These are phyloP conservation scores for Eupithecia pulchellata DNA, from an alignment of 2,888 invertebrate genomes.

Conservation along the genomic window DNA sequence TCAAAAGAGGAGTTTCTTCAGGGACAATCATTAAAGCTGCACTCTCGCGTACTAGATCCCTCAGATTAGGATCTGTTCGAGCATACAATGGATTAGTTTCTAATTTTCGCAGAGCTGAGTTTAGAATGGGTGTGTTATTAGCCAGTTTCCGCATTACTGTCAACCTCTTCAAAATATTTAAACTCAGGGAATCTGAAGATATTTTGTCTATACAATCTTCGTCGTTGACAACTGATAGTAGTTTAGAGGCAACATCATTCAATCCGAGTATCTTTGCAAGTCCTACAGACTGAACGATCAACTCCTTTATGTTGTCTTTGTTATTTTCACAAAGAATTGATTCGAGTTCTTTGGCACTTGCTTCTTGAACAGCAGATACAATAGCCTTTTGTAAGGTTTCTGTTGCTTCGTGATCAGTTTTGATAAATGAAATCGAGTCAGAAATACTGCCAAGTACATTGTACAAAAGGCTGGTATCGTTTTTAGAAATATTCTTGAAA, in stretches of 20 bases:
- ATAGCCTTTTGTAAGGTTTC: constrained; percentile 89
- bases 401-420: constrained; percentile 87
- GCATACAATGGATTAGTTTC: constrained; percentile 88
- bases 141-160: constrained; percentile 90
- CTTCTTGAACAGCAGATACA: constrained; percentile 87
- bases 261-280: constrained; percentile 89
- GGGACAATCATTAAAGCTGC: constrained; percentile 89
- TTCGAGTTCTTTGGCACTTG: constrained; percentile 85
- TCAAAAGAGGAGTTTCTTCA: constrained; percentile 85
- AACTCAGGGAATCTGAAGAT: constrained; percentile 84
- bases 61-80: constrained; percentile 88
- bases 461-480: constrained; percentile 86
- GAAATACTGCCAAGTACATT: constrained; percentile 87
- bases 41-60: constrained; percentile 90
- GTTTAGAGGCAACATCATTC: constrained; percentile 86
- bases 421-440: constrained; percentile 85
- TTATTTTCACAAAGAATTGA: constrained; percentile 81
- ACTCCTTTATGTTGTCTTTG: constrained; percentile 72
- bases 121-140: constrained; percentile 87
- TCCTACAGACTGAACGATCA: constrained; percentile 87
- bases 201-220: constrained; percentile 84
- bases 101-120: constrained; percentile 86
- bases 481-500: constrained; percentile 87
- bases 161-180: constrained; percentile 88
- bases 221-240: constrained; percentile 82